Percentiles rank a stretch among this genome's conserved stretches.
These are phyloP conservation scores for Drosophila lacicola DNA, from an alignment of 2,888 invertebrate genomes.

Conservation along the genomic window DNA sequence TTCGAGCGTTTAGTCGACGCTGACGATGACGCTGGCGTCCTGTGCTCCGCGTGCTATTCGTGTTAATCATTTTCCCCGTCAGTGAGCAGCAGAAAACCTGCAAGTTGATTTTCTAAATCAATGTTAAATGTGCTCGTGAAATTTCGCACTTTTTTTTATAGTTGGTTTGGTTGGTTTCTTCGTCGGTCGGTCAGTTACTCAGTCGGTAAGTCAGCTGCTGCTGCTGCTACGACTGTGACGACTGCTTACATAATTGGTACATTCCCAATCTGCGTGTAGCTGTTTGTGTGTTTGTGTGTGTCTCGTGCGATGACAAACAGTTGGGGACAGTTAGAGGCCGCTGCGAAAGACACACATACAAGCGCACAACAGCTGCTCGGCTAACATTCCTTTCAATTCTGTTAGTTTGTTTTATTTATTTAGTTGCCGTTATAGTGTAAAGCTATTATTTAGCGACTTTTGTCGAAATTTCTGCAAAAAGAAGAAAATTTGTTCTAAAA, in stretches of 20 bases:
- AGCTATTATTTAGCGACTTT: too few species aligned
- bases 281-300: constrained; percentile 3
- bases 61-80: constrained; percentile 30
- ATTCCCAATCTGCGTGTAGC: constrained; percentile 4
- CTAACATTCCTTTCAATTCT: not conserved
- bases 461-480: too few species aligned
- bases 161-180: constrained; percentile 8
- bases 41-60: constrained; percentile 38
- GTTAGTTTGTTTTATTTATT: not conserved
- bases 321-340: not conserved
- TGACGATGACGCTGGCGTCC: constrained; percentile 53
- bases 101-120: constrained; percentile 3
- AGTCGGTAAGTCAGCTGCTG: constrained; percentile 18
- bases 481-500: too few species aligned
- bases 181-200: constrained; percentile 29
- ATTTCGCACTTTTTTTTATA: constrained; percentile 1
- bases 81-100: constrained; percentile 12
- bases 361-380: constrained; percentile 2
- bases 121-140: constrained; percentile 31
- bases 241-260: constrained; percentile 56
- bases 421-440: too few species aligned
- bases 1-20: constrained; percentile 42
- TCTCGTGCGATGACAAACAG: not conserved
- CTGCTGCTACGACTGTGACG: constrained; percentile 13
- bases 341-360: not conserved